A percentile compares a stretch with the other conserved stretches of the same genome.
Evolutionary conservation across 2,888 invertebrate genomes (phyloP).

Genomic region (Fabriciana adippe): DNA sequence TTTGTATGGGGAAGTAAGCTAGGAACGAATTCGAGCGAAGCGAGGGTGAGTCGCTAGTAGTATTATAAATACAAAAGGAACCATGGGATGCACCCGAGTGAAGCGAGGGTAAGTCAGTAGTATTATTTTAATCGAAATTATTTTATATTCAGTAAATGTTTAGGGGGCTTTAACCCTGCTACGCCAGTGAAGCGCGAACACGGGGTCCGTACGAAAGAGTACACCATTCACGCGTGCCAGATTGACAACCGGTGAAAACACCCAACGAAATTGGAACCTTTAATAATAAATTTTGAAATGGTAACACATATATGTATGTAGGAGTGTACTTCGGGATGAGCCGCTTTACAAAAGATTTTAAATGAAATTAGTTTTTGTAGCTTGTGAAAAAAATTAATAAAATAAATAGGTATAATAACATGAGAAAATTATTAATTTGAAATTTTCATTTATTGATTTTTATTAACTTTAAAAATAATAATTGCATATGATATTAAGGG

Average conservation of each 20-base stretch:
- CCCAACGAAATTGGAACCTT: constrained; percentile 31
- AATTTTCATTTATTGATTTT: too few relatives aligned
- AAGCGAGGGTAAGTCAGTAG: too few relatives aligned
- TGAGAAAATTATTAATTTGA: too few relatives aligned
- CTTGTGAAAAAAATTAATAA: not conserved
- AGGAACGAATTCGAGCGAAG: constrained; percentile 52
- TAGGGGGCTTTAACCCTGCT: constrained; percentile 44
- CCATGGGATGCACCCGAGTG: too few relatives aligned
- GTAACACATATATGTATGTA: not conserved
- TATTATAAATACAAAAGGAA: too few relatives aligned
- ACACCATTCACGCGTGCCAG: constrained; percentile 61
- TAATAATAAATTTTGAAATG: constrained; percentile 22
- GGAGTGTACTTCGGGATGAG: not conserved
- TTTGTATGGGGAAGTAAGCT: constrained; percentile 27
- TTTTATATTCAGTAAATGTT: too few relatives aligned
- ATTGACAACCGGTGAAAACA: constrained; percentile 69
- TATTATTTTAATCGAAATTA: too few relatives aligned
- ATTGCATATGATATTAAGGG: too few relatives aligned
- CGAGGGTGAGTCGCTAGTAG: too few relatives aligned
- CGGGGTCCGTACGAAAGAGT: constrained; percentile 47
- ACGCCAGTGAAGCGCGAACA: constrained; percentile 54
- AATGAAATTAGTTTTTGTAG: too few relatives aligned
- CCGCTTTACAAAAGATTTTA: not conserved
- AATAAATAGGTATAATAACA: not conserved
- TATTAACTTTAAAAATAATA: too few relatives aligned